Percentiles rank a stretch among this genome's conserved stretches.
These are phyloP conservation scores for Lineus longissimus DNA, from an alignment of 1,140 invertebrate genomes.

Conservation along the genomic window DNA sequence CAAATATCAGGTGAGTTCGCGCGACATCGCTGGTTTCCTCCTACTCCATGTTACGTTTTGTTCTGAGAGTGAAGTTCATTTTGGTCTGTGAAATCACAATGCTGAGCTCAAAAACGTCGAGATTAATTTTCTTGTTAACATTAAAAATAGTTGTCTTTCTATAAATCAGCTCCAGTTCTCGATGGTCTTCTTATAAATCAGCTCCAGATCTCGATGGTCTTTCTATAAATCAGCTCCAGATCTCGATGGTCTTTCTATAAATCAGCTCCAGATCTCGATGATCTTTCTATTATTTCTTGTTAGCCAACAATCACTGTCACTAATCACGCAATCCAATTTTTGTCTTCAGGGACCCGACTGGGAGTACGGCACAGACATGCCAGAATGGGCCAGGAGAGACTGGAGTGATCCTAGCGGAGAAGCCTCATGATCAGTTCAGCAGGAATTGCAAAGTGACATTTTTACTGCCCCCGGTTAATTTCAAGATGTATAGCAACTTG, in stretches of 20 bases:
- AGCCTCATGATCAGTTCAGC: neutral
- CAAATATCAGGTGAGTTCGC: constrained; percentile 70
- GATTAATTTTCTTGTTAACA: no score
- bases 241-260: no score
- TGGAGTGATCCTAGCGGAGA: constrained; percentile 63
- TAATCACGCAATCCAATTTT: constrained; percentile 9
- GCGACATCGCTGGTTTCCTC: neutral
- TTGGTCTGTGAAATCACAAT: neutral
- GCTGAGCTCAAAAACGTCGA: no score
- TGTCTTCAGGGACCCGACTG: constrained; percentile 74
- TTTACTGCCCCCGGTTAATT: no score
- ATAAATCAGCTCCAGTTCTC: no score
- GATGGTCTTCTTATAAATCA: no score
- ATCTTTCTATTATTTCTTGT: neutral
- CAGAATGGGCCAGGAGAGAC: constrained; percentile 79
- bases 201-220: no score
- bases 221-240: no score
- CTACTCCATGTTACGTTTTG: neutral
- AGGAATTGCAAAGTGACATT: no score
- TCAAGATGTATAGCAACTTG: no score
- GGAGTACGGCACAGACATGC: constrained; percentile 83
- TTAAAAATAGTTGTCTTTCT: no score
- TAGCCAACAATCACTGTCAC: neutral
- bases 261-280: no score
- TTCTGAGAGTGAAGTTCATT: neutral